Evolutionary conservation across 2,888 invertebrate species (phyloP).

Genomic region (Adineta ricciae): DNA sequence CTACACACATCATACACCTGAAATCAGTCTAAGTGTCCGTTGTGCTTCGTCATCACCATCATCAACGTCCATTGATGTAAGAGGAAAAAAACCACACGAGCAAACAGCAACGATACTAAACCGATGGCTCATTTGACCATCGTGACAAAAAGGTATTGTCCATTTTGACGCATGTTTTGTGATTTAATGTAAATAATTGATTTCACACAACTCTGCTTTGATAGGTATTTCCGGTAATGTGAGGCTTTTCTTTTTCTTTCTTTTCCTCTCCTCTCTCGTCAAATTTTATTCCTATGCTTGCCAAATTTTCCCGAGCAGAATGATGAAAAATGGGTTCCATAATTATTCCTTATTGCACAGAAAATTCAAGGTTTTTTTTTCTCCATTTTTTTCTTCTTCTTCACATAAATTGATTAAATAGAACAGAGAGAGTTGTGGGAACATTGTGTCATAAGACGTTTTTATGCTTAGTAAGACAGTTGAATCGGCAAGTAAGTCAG

Average conservation of each 20-base stretch:
- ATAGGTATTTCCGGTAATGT: not conserved
- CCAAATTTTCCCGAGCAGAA: not conserved
- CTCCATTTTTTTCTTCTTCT: not conserved
- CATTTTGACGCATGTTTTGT: not conserved
- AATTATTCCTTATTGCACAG: not conserved
- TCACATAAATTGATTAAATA: not conserved
- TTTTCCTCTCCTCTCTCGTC: not conserved
- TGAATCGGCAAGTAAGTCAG: not conserved
- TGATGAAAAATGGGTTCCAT: not conserved
- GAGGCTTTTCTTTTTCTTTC: not conserved
- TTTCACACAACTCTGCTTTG: not conserved
- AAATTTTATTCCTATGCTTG: not conserved
- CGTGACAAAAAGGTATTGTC: not conserved
- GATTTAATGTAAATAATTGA: not conserved
- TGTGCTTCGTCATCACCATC: not conserved
- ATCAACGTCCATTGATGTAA: slow-evolving; percentile 4
- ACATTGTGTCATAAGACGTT: not conserved
- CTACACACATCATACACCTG: not conserved
- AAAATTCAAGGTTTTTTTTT: not conserved
- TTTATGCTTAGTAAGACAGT: not conserved
- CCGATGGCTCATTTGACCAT: not conserved
- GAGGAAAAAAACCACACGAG: not conserved
- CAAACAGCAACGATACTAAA: not conserved
- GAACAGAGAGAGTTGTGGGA: not conserved
- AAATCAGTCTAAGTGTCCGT: slow-evolving; percentile 13